These are phyloP conservation scores for Aplochiton taeniatus DNA, from an alignment of 2,797 vertebrate species.

Conservation along the genomic window DNA sequence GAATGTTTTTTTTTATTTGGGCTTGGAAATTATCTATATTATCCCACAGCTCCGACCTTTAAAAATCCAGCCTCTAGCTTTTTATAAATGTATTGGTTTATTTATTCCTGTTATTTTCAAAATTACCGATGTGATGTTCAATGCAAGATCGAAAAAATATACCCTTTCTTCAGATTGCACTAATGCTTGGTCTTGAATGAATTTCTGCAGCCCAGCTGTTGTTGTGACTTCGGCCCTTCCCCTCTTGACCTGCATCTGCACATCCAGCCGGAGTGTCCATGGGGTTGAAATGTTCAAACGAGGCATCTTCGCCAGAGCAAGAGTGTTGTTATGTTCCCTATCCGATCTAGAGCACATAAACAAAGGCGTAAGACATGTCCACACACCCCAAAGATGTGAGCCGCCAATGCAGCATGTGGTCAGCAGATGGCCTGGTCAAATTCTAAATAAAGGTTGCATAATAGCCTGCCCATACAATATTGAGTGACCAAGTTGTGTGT, in stretches of 20 bases:
- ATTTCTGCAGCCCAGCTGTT: slow-evolving; percentile 36
- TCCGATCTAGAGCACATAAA: slow-evolving; percentile 72
- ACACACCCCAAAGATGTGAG: slow-evolving; percentile 33
- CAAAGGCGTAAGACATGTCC: slow-evolving; percentile 43
- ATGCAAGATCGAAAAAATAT: too few species aligned
- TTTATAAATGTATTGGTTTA: too few species aligned
- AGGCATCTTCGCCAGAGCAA: slow-evolving; percentile 17
- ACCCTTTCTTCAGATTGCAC: too few species aligned
- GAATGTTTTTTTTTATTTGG: too few species aligned
- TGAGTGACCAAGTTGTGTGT: neutral
- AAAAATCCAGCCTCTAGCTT: too few species aligned
- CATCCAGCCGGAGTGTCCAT: slow-evolving; percentile 38
- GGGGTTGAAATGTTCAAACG: slow-evolving; percentile 41
- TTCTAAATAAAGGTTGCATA: slow-evolving; percentile 40
- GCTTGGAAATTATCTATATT: too few species aligned
- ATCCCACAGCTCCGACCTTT: too few species aligned
- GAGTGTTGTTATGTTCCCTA: slow-evolving; percentile 64
- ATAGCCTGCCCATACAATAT: slow-evolving; percentile 20
- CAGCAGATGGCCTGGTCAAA: slow-evolving; percentile 58
- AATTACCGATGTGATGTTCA: too few species aligned
- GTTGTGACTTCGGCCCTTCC: slow-evolving; percentile 32
- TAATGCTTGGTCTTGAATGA: neutral
- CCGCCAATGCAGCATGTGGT: slow-evolving; percentile 49
- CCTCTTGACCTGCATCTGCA: slow-evolving; percentile 48
- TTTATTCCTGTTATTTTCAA: too few species aligned